Evolutionary conservation across 1,140 invertebrate genomes (phyloP), one percentile per base, ranked within the genome.

Genomic region (Pseudomyrmex pallidus): DNA sequence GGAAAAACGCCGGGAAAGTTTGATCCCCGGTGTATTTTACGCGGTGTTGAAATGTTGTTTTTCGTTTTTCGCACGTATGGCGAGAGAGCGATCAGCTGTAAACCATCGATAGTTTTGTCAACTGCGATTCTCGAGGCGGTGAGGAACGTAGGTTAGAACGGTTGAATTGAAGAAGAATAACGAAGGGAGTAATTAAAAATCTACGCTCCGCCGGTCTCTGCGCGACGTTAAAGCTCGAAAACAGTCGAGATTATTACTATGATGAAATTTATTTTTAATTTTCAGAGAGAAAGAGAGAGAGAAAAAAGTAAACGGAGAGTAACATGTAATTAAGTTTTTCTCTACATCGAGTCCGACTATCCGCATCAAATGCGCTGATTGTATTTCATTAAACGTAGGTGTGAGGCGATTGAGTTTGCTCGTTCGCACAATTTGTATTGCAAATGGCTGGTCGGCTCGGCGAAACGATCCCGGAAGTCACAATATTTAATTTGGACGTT

Each of bases 1-100:
- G 85, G 35, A 88, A 88, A 90, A 90, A 90, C 88, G 68, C 35
- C 66, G 83, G 73, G 85, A 64, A 86, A 13, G 85, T 87, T 91
- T 90, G 90, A 92, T 92, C 87, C 89, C 84, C 85, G 74, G 83
- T 57, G 80, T 86, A 25, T 61, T 62, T 35, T 35, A 50, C 83
- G 84, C 87, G 82, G 83, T 56, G 86, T 77, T 78, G 74, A 84
- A 62, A 35, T 35, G 35, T 35, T 35, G 35, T 35, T 35, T 35
- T 35, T 35, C 73, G 87, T 84, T 87, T 89, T 35, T 63, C 59
- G 8, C 8, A 59, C 17, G 12, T 54, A 1, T 20, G 10, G 12
- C 62, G 50, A 64, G 35, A 35, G 5, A 35, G 50, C 20, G 22
- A 17, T 50, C 17, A 67, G 13, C 35, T 54, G 20, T 48, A 61